A percentile compares a stretch with the other conserved stretches of the same genome.
Evolutionary conservation across 2,797 vertebrate species (phyloP).

Genomic region (Mormyrus hasselquistii): DNA sequence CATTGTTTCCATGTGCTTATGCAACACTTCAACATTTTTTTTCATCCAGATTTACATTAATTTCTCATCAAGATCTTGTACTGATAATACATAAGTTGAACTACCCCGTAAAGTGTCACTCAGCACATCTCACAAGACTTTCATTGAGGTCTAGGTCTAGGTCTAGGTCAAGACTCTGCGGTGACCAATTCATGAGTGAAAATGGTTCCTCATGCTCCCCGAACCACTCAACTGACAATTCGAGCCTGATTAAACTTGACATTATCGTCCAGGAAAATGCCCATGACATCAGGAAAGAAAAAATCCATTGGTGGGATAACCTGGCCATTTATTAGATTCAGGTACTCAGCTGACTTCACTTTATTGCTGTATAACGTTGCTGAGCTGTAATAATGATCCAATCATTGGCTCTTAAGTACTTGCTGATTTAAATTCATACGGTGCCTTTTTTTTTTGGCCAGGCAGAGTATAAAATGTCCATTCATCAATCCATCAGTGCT

Average conservation of each 20-base stretch:
- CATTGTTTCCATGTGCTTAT: neutral
- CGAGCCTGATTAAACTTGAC: neutral
- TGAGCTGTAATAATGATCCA: neutral
- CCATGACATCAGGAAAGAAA: neutral
- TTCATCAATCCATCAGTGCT: neutral
- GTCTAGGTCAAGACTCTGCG: neutral
- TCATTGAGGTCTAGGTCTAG: neutral
- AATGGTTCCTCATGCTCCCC: neutral
- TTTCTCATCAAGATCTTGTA: neutral
- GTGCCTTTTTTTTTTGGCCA: neutral
- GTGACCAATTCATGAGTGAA: neutral
- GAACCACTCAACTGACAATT: neutral
- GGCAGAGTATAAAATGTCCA: neutral
- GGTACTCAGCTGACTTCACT: neutral
- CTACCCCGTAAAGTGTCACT: neutral
- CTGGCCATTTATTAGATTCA: neutral
- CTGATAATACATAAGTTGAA: neutral
- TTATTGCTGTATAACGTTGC: neutral
- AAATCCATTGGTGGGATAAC: neutral
- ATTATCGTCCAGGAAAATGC: neutral
- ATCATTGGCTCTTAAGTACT: neutral
- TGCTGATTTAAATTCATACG: neutral
- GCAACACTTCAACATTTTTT: neutral
- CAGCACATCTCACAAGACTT: neutral
- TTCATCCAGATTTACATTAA: neutral